A percentile compares a stretch with the other conserved stretches of the same genome.
phyloP scores from a whole-genome alignment of 1,140 invertebrate species.

The Ceratina australensis region DNA sequence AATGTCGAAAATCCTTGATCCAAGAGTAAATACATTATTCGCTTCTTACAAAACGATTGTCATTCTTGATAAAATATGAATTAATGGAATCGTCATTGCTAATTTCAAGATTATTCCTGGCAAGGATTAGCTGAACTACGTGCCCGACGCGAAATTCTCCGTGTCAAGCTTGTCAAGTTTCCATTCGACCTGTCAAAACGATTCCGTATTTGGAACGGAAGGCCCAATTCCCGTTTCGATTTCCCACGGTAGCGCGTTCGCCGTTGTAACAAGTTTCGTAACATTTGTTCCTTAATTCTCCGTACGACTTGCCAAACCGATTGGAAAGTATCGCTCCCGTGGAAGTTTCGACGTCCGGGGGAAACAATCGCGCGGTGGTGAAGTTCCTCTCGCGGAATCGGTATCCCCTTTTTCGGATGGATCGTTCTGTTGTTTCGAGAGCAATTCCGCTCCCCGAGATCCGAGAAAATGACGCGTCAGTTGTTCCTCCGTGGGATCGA shows the following conservation, averaged over 20 bases:
- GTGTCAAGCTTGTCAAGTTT: background rate
- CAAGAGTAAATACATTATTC: no score
- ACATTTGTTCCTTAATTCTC: background rate
- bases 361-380: background rate
- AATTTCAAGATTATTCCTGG: no score
- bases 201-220: background rate
- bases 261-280: background rate
- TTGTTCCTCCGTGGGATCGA: no score
- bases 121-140: no score
- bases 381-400: background rate
- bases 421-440: slow-evolving; percentile 8
- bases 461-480: background rate
- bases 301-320: background rate
- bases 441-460: background rate
- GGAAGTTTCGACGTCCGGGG: background rate
- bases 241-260: no score
- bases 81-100: no score
- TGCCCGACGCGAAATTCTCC: background rate
- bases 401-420: background rate
- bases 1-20: no score
- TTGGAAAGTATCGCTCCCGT: background rate
- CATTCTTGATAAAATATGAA: no score
- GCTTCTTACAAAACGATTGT: no score
- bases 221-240: background rate
- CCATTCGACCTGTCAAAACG: background rate